Base-by-base conservation (phyloP, 1,140 invertebrate genomes). In the Colletes latitarsis region DNA sequence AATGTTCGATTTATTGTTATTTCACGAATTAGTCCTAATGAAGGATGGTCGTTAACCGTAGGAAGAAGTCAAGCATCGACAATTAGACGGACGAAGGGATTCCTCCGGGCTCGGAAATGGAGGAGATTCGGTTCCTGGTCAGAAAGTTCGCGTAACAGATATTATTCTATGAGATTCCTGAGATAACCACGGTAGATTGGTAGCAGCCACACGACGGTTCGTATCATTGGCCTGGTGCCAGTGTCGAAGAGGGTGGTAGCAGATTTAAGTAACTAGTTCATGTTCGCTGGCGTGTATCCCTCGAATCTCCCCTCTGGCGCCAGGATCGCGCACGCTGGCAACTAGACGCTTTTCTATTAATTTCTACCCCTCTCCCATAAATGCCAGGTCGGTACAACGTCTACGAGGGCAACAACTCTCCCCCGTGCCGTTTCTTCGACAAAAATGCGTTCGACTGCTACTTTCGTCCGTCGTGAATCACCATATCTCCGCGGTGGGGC, bases 201-300 rank as follows among this genome's bases (percentile, higher is more conserved):
- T 52, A 55, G 72, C 53, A 39, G 63, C 62, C 71, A 75, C 72
- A 75, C 60, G 78, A 10, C 71, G 43, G 60, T 63, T 53, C 62
- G 62, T 80, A 80, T 80, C 78, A 52, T 52, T 80, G 78, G 78
- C 63, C 17, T 9, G 2, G 4, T 41, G 78, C 78, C 78, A 80
- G 21, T 80, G 72, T 60, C 58, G 55, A 57, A 73, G 60, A n/a
- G 60, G 52, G 60, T 10, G 63, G 43, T 39, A 55, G 46, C 68
- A 66, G 72, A 75, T 80, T 68, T 80, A 80, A 80, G 78, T 80
- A 80, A 68, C 71, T 80, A 68, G 78, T 80, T 80, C 78, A 80
- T 80, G 78, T 60, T 80, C 72, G 53, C 67, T 80, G 78, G 78
- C 72, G 62, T 75, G 53, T 58, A 67, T 41, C 63, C 53, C 71